A percentile compares a stretch with the other conserved stretches of the same genome.
These are phyloP conservation scores for Arctopsyche grandis DNA, from an alignment of 1,140 invertebrate genomes.

Conservation along the genomic window DNA sequence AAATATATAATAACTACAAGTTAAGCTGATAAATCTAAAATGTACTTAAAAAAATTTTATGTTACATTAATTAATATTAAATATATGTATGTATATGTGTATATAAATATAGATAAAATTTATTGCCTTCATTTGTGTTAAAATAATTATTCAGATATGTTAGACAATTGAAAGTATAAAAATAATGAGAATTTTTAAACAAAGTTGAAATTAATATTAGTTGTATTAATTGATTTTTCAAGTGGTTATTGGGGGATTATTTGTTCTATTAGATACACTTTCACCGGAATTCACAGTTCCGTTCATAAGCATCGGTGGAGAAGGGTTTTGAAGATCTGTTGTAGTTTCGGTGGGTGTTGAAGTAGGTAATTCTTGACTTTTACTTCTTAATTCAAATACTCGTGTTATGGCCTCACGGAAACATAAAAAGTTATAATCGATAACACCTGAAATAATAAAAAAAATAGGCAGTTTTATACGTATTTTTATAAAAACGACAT, in stretches of 20 bases:
- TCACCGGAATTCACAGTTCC: conserved; percentile 39
- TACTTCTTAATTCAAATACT: conserved; percentile 86
- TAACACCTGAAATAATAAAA: conserved; percentile 78
- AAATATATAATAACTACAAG: too few species aligned
- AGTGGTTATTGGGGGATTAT: conserved; percentile 43
- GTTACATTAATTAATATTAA: too few species aligned
- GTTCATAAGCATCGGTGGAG: conserved; percentile 51
- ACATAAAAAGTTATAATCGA: conserved; percentile 96
- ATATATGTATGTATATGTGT: background rate
- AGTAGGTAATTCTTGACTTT: conserved; percentile 58
- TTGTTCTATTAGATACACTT: conserved; percentile 35
- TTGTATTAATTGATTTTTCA: conserved; percentile 21
- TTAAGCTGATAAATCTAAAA: too few species aligned
- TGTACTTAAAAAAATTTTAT: too few species aligned
- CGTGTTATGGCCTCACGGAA: conserved; percentile 92
- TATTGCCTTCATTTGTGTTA: conserved; percentile 24
- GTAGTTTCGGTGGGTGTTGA: conserved; percentile 30
- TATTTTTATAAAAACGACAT: too few species aligned
- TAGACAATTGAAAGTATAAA: conserved; percentile 27
- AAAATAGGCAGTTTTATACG: too few species aligned
- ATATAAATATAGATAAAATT: conserved; percentile 11
- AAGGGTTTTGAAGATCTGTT: conserved; percentile 32
- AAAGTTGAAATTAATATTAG: background rate
- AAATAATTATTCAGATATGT: conserved; percentile 36
- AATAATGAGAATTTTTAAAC: conserved; percentile 34